These are phyloP conservation scores for Ornithorhynchus anatinus DNA, from an alignment of 2,113 vertebrate species.

Conservation along the genomic window DNA sequence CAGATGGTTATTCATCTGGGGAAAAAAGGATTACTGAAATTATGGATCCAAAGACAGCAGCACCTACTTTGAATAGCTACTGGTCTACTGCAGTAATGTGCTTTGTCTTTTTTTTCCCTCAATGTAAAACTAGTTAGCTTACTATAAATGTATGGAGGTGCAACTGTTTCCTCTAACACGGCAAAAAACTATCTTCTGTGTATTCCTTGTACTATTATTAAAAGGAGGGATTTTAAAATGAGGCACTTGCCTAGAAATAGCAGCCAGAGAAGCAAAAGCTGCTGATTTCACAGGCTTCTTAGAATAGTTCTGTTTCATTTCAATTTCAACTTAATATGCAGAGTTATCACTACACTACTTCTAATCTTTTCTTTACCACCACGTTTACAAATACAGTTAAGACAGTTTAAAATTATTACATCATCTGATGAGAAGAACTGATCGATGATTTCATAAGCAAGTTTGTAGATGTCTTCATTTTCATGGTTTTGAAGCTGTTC, in stretches of 20 bases:
- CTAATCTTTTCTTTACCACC: not conserved
- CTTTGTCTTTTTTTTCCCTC: too few species aligned
- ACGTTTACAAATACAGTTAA: not conserved
- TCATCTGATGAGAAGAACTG: slow-evolving; percentile 99
- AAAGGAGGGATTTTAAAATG: slow-evolving; percentile 1
- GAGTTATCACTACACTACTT: not conserved
- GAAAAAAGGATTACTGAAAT: too few species aligned
- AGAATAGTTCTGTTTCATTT: not conserved
- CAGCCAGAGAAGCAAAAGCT: not conserved
- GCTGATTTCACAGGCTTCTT: not conserved
- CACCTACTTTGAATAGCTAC: too few species aligned
- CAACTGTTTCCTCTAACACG: too few species aligned
- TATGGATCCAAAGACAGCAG: too few species aligned
- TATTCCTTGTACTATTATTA: not conserved
- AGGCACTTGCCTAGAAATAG: not conserved
- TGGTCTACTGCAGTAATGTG: too few species aligned
- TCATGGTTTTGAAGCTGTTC: slow-evolving; percentile 98
- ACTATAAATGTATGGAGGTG: too few species aligned
- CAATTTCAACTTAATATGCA: not conserved
- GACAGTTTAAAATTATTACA: slow-evolving; percentile 68
- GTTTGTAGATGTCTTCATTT: slow-evolving; percentile 99
- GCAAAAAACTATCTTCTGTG: too few species aligned
- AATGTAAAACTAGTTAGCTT: too few species aligned
- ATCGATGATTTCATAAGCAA: slow-evolving; percentile 99
- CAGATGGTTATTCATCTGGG: too few species aligned